Conservation (phyloP, 2,888 invertebrate genomes). For the Chironomus tentans region DNA sequence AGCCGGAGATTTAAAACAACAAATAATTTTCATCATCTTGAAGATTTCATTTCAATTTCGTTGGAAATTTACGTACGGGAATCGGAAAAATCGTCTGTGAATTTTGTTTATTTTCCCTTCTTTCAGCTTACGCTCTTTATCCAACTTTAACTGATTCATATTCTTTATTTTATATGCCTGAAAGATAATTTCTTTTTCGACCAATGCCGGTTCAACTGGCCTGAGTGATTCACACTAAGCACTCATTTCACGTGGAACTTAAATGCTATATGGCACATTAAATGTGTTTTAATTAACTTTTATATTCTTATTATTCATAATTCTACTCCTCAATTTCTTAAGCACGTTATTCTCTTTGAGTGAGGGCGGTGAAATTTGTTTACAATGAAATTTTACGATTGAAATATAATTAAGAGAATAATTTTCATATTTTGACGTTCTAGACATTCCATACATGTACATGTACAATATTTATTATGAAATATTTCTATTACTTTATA, state of each 20-base stretch:
- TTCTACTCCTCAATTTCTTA: no score
- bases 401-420: no score
- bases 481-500: no score
- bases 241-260: neutral
- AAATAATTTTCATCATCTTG: neutral
- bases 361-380: no score
- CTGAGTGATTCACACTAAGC: no score
- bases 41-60: neutral
- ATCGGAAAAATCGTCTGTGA: conserved; percentile 11
- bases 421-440: no score
- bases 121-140: neutral
- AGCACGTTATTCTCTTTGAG: no score
- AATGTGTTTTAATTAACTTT: neutral
- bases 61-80: neutral
- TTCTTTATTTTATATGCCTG: neutral
- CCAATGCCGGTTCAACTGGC: neutral
- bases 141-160: neutral
- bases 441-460: no score
- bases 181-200: neutral
- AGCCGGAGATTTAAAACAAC: neutral
- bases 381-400: no score
- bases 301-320: neutral
- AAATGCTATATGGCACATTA: neutral
- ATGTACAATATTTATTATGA: no score
- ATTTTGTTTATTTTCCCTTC: neutral